phyloP scores from a whole-genome alignment of 2,888 invertebrate species.

The Aromia moschata region DNA sequence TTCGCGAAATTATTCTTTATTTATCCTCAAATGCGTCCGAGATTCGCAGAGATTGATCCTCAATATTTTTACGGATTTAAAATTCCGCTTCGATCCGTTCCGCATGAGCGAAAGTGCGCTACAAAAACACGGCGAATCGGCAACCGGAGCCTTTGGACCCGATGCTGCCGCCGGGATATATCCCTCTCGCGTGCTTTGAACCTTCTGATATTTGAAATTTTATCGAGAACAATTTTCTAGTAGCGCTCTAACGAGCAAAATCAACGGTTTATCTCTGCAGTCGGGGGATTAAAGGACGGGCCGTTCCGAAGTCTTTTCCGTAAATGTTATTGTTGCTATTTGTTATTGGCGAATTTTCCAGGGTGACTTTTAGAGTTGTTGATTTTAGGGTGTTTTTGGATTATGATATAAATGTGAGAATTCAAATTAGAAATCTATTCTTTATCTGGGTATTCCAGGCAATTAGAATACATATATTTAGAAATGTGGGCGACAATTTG shows the following conservation, averaged over 20 bases:
- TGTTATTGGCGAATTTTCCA: neutral
- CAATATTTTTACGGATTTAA: slow-evolving; percentile 4
- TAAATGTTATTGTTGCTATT: slow-evolving; percentile 5
- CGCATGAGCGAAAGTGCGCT: slow-evolving; percentile 4
- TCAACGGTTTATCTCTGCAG: slow-evolving; percentile 13
- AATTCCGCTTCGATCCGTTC: slow-evolving; percentile 15
- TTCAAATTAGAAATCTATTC: too few relatives aligned
- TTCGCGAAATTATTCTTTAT: too few relatives aligned
- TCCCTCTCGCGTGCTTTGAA: slow-evolving; percentile 27
- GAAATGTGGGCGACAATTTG: too few relatives aligned
- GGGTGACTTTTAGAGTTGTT: too few relatives aligned
- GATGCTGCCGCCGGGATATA: slow-evolving; percentile 26
- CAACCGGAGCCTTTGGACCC: slow-evolving; percentile 29
- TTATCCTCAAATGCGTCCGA: neutral
- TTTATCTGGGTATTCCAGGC: too few relatives aligned
- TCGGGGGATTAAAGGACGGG: neutral
- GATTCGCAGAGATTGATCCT: neutral
- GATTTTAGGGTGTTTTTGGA: too few relatives aligned
- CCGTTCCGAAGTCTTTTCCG: neutral
- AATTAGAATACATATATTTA: too few relatives aligned
- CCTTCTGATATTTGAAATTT: slow-evolving; percentile 24
- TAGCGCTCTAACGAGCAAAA: slow-evolving; percentile 12
- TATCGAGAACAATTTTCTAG: slow-evolving; percentile 30
- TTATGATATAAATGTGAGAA: too few relatives aligned
- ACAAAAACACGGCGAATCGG: slow-evolving; percentile 15